phyloP scores from a whole-genome alignment of 2,797 vertebrate species.

The Artibeus lituratus region DNA sequence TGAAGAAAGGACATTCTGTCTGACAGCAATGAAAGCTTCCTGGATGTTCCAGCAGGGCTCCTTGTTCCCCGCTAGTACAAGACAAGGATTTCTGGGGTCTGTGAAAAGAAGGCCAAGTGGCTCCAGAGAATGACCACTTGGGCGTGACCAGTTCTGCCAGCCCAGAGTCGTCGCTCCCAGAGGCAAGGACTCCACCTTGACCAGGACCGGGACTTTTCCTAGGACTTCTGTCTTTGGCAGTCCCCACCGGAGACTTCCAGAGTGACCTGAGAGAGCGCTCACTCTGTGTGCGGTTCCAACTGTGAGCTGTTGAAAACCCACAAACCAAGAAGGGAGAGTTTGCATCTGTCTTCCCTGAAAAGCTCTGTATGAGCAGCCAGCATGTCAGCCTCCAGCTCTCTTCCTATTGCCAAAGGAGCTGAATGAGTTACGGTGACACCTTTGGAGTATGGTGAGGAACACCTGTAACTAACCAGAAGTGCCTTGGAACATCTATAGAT shows the following conservation, averaged over 20 bases:
- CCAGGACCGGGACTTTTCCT: neutral
- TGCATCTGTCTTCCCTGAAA: neutral
- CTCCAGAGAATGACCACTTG: neutral
- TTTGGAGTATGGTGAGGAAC: neutral
- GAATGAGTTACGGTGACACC: constrained; percentile 17
- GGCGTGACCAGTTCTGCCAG: neutral
- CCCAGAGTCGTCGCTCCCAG: neutral
- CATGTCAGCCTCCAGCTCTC: neutral
- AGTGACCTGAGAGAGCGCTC: neutral
- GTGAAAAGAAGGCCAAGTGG: neutral
- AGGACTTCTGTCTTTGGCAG: neutral
- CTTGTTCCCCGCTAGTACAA: neutral
- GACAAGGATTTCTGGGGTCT: neutral
- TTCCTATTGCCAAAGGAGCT: neutral
- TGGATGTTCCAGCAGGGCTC: neutral
- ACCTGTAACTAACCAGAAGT: neutral
- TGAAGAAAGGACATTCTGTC: neutral
- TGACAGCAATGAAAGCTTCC: neutral
- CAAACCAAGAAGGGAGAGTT: neutral
- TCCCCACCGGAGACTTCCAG: neutral
- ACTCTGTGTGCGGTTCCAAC: neutral
- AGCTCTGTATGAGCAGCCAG: neutral
- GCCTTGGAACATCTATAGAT: neutral
- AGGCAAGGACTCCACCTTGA: neutral
- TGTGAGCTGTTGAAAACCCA: neutral